phyloP scores from a whole-genome alignment of 2,888 invertebrate genomes.

The Chaetogeoica ovagalla region DNA sequence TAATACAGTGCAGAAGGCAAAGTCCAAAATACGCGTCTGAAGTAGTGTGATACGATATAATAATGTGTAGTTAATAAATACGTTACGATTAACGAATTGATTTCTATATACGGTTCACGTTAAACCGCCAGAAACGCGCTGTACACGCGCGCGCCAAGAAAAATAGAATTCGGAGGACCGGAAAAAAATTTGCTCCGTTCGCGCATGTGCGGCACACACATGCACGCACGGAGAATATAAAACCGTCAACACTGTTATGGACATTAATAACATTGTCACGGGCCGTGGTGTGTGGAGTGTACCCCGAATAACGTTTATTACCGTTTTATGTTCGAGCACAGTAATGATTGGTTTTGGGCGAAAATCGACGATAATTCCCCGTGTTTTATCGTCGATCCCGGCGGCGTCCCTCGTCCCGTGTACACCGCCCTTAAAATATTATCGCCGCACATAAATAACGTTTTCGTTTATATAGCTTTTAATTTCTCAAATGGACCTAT shows the following conservation, averaged over 20 bases:
- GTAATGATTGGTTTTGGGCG: constrained; percentile 45
- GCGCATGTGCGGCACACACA: too few species aligned
- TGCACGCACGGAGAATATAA: background rate
- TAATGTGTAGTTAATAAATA: too few species aligned
- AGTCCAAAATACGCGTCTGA: too few species aligned
- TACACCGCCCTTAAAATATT: constrained; percentile 5
- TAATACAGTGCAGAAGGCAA: too few species aligned
- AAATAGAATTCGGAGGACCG: too few species aligned
- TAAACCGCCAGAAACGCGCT: too few species aligned
- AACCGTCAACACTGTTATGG: constrained; percentile 36
- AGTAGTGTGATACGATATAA: too few species aligned
- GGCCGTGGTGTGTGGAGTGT: constrained; percentile 1
- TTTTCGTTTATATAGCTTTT: constrained; percentile 46
- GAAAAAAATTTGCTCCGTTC: too few species aligned
- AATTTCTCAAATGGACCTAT: constrained; percentile 48
- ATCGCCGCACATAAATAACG: constrained; percentile 43
- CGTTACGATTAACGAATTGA: too few species aligned
- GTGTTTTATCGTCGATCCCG: constrained; percentile 46
- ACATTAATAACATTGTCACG: constrained; percentile 48
- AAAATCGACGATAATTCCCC: constrained; percentile 43
- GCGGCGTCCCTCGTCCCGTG: background rate
- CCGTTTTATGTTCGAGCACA: constrained; percentile 37
- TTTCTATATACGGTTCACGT: too few species aligned
- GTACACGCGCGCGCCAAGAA: too few species aligned
- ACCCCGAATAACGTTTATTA: constrained; percentile 48